Base-by-base conservation (phyloP, 64 coral and sea anemone genomes). In the Platygyra sinensis region DNA sequence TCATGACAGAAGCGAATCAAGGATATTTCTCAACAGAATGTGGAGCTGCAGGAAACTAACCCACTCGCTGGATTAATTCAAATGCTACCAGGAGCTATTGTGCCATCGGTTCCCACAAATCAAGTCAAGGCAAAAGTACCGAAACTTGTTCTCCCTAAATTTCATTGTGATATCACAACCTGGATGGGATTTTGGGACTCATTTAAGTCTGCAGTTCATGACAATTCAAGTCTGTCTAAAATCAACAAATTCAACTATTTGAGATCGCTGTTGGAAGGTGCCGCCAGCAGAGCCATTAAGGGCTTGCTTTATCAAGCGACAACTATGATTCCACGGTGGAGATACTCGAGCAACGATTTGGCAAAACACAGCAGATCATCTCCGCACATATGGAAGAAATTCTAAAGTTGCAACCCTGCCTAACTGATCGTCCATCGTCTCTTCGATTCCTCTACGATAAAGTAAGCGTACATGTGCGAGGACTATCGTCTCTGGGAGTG, bases 151-250 rank as follows among this genome's bases (percentile, higher is more conserved):
- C 62, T 92, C 8, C 59, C 83, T 20, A 92, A 87, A 33, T 87
- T 92, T n/a, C 27, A 36, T 25, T 60, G 80, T 6, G 80, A 92
- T 0, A 55, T 92, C 2, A 92, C 76, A 11, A 64, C 67, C 27
- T 92, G 83, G 90, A 87, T 5, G 7, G 14, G 72, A 15, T 92
- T 92, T 79, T 92, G 83, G 83, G 62, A 92, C 49, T 87, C 74
- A 24, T 92, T 57, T 62, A 92, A 92, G 42, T 79, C 63, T 8
- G 62, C 90, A 13, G 32, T 92, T 2, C 90, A 92, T 59, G 42
- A 77, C 73, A 87, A 92, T 38, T 0, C 2, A 29, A 64, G 19
- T 18, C 32, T 92, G 4, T 42, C 74, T 10, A 88, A 82, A 67
- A 86, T 93, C 39, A 76, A 88, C 15, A 88, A 88, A 54, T 88